These are phyloP conservation scores for Saturnia pavonia DNA, from an alignment of 2,888 invertebrate species.

Conservation along the genomic window DNA sequence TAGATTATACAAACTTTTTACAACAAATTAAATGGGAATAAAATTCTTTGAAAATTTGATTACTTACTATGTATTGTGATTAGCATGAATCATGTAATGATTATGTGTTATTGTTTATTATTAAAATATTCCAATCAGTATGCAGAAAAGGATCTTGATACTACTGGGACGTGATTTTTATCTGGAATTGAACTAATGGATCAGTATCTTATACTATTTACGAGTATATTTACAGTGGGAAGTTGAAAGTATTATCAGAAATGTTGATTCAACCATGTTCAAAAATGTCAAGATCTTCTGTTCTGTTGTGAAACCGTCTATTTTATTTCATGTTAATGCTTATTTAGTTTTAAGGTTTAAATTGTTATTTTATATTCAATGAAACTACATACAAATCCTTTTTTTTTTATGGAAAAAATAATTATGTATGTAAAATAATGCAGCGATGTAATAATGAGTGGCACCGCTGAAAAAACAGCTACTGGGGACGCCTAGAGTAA, in stretches of 20 bases:
- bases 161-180: too few species aligned
- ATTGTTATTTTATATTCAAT: not conserved
- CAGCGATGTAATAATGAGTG: too few species aligned
- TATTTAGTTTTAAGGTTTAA: not conserved
- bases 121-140: not conserved
- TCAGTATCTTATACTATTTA: too few species aligned
- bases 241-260: not conserved
- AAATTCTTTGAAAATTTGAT: not conserved
- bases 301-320: not conserved
- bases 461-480: too few species aligned
- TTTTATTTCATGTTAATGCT: not conserved
- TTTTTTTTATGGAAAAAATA: too few species aligned
- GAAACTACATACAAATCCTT: not conserved
- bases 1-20: not conserved
- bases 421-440: too few species aligned
- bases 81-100: conserved; percentile 1
- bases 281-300: not conserved
- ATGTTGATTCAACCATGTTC: not conserved
- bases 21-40: not conserved
- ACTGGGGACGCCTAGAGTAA: too few species aligned
- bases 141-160: not conserved
- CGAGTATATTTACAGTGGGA: too few species aligned
- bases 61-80: not conserved
- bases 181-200: not conserved
- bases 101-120: not conserved